These are phyloP conservation scores for Adoxophyes honmai DNA, from an alignment of 1,140 invertebrate genomes.

Conservation along the genomic window DNA sequence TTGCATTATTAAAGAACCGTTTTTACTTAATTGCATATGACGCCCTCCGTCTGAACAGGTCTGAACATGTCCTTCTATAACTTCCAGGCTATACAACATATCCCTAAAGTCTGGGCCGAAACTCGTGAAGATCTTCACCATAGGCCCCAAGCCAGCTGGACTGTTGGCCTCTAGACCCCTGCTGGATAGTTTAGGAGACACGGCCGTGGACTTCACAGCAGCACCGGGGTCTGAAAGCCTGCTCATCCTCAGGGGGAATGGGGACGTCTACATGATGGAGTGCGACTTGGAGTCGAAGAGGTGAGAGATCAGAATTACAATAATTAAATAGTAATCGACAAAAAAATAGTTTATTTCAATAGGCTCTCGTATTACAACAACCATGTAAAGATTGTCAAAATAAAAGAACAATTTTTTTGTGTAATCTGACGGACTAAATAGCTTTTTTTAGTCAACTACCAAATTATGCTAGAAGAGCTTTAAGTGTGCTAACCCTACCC, in stretches of 20 bases:
- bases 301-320: slow-evolving; percentile 58
- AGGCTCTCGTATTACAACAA: too few species aligned
- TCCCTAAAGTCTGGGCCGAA: slow-evolving; percentile 50
- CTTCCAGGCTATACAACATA: slow-evolving; percentile 76
- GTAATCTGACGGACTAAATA: too few species aligned
- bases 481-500: too few species aligned
- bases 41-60: too few species aligned
- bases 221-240: slow-evolving; percentile 83
- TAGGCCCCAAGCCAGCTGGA: slow-evolving; percentile 77
- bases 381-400: too few species aligned
- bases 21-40: too few species aligned
- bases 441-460: too few species aligned
- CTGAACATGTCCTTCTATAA: not conserved
- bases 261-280: slow-evolving; percentile 84
- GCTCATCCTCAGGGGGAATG: slow-evolving; percentile 89
- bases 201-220: slow-evolving; percentile 91
- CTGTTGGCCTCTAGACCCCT: slow-evolving; percentile 74
- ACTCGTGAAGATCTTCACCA: slow-evolving; percentile 77
- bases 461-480: too few species aligned
- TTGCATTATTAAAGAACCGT: too few species aligned
- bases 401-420: too few species aligned
- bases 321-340: too few species aligned
- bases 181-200: slow-evolving; percentile 85
- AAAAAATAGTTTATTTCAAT: too few species aligned
- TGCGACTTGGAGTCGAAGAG: slow-evolving; percentile 78